Evolutionary conservation across 1,140 invertebrate genomes (phyloP).

Genomic region (Dendrolimus punctatus): DNA sequence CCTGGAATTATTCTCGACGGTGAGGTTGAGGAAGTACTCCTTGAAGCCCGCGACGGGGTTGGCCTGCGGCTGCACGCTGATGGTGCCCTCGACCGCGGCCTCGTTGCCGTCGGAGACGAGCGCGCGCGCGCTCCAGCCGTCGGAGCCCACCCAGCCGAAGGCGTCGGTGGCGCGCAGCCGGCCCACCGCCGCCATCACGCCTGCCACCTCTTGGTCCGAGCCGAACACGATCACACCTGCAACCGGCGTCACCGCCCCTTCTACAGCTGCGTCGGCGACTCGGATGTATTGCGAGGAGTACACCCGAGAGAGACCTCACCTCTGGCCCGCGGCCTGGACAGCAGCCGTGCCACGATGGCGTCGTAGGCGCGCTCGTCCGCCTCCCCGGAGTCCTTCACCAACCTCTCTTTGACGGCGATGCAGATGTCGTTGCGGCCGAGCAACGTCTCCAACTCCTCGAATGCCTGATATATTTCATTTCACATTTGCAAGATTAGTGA

Average conservation of each 20-base stretch:
- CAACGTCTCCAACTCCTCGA: constrained; percentile 91
- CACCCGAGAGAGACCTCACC: constrained; percentile 82
- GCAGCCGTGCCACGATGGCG: constrained; percentile 86
- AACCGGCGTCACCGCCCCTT: background rate
- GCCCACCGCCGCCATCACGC: constrained; percentile 91
- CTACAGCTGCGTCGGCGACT: background rate
- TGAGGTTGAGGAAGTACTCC: constrained; percentile 90
- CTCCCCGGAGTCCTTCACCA: constrained; percentile 96
- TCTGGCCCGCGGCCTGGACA: constrained; percentile 88
- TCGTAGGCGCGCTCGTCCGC: constrained; percentile 90
- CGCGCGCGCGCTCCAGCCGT: constrained; percentile 91
- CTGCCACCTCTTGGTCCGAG: constrained; percentile 96
- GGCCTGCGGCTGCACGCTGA: constrained; percentile 92
- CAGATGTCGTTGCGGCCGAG: constrained; percentile 88
- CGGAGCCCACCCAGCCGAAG: constrained; percentile 96
- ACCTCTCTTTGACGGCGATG: constrained; percentile 93
- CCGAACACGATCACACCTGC: constrained; percentile 96
- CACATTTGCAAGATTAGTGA: background rate
- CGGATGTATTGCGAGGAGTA: too few relatives aligned
- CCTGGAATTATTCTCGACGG: constrained; percentile 86
- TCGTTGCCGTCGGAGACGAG: constrained; percentile 92
- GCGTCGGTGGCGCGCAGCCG: constrained; percentile 88
- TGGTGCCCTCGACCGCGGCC: constrained; percentile 88
- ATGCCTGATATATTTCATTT: constrained; percentile 78
- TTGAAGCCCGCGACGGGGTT: constrained; percentile 91